Percentiles rank a stretch among this genome's conserved stretches.
These are phyloP conservation scores for Jacana jacana DNA, from an alignment of 2,113 vertebrate genomes.

Conservation along the genomic window DNA sequence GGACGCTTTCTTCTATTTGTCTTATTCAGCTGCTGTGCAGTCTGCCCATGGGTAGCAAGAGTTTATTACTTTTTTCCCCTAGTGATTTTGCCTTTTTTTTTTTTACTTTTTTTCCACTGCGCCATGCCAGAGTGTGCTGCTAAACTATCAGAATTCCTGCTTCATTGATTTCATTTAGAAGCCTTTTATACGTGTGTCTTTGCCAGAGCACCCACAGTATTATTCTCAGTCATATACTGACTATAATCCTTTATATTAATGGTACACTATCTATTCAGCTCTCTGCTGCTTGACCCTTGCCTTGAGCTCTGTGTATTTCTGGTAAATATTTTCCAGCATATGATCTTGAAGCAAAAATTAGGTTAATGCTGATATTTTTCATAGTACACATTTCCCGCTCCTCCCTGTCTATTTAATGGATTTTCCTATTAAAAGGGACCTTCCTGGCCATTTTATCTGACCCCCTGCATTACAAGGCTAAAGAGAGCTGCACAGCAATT, in stretches of 20 bases:
- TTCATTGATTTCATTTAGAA: constrained; percentile 50
- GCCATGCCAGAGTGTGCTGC: background rate
- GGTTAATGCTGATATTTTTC: constrained; percentile 44
- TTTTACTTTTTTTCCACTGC: background rate
- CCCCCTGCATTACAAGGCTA: constrained; percentile 20
- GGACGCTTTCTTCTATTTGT: constrained; percentile 62
- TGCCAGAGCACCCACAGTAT: background rate
- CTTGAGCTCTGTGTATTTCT: constrained; percentile 44
- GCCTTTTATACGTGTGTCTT: background rate
- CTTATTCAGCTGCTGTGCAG: constrained; percentile 54
- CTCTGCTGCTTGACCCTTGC: constrained; percentile 51
- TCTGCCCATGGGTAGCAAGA: constrained; percentile 52
- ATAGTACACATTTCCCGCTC: constrained; percentile 14
- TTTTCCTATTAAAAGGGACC: constrained; percentile 50
- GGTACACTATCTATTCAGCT: constrained; percentile 22
- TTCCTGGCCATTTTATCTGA: constrained; percentile 30
- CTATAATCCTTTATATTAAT: constrained; percentile 55
- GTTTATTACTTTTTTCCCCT: constrained; percentile 49
- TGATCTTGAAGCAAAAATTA: constrained; percentile 42
- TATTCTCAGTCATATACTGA: constrained; percentile 8
- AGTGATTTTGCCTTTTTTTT: background rate
- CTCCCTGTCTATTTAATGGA: constrained; percentile 51
- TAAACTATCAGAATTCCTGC: constrained; percentile 30
- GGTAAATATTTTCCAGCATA: constrained; percentile 40
- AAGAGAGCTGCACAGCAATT: constrained; percentile 23